These are phyloP conservation scores for Amazona ochrocephala DNA, from an alignment of 2,797 vertebrate species.

Conservation along the genomic window DNA sequence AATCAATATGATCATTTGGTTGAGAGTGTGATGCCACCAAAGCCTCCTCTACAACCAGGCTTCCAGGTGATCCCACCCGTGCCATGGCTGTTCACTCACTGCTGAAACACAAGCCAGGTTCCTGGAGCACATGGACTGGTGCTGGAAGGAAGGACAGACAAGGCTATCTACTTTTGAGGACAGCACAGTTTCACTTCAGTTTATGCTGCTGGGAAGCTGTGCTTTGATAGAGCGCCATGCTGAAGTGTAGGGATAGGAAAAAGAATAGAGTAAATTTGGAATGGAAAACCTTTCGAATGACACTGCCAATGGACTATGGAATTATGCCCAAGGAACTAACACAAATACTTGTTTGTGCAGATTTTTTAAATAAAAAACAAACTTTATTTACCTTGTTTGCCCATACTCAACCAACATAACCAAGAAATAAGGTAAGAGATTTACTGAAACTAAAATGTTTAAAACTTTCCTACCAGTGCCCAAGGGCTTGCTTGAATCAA, in stretches of 20 bases:
- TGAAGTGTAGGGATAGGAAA: neutral
- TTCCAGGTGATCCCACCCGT: neutral
- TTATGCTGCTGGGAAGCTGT: neutral
- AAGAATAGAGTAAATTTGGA: neutral
- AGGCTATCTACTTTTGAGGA: neutral
- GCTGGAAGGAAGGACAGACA: neutral
- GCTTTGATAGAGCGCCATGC: neutral
- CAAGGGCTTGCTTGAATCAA: neutral
- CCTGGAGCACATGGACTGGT: fast-evolving
- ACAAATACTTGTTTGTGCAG: neutral
- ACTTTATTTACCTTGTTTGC: neutral
- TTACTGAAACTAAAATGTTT: neutral
- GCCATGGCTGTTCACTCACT: neutral
- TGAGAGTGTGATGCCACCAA: neutral
- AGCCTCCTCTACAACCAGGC: neutral
- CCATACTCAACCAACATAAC: neutral
- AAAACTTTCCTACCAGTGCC: neutral
- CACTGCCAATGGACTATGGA: neutral
- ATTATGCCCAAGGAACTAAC: neutral
- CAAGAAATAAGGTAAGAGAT: neutral
- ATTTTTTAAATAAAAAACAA: neutral
- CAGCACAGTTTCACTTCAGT: neutral
- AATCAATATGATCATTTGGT: too few relatives aligned
- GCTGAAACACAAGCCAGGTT: fast-evolving
- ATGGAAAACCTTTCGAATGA: neutral